These are phyloP conservation scores for Cephus pulcher DNA, from an alignment of 2,888 invertebrate genomes.

Conservation along the genomic window DNA sequence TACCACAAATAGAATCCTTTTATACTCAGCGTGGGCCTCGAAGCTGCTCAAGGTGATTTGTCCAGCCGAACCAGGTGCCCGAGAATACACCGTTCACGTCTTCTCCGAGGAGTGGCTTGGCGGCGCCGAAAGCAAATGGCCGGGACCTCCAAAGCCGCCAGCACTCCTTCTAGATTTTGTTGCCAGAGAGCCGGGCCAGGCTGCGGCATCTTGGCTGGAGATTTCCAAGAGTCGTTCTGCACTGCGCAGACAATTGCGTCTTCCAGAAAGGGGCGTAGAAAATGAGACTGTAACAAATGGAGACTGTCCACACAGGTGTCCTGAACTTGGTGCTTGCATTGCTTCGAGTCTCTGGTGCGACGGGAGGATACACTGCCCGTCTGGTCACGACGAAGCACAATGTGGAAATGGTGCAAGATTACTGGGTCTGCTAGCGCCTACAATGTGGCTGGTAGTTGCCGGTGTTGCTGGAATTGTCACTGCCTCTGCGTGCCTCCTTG, in stretches of 20 bases:
- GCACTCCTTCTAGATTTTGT: slow-evolving; percentile 78
- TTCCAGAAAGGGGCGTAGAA: slow-evolving; percentile 53
- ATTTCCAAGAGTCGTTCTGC: slow-evolving; percentile 75
- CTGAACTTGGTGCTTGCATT: slow-evolving; percentile 62
- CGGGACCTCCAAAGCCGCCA: slow-evolving; percentile 68
- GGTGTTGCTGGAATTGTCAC: slow-evolving; percentile 65
- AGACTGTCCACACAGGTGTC: slow-evolving; percentile 65
- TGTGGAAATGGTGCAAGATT: slow-evolving; percentile 62
- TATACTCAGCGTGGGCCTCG: slow-evolving; percentile 81
- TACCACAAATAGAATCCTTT: slow-evolving; percentile 82
- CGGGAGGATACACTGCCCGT: slow-evolving; percentile 66
- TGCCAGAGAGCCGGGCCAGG: slow-evolving; percentile 78
- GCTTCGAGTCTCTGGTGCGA: slow-evolving; percentile 67
- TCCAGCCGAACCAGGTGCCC: slow-evolving; percentile 76
- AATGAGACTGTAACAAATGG: slow-evolving; percentile 53
- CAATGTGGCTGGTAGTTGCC: slow-evolving; percentile 60
- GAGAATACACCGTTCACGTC: slow-evolving; percentile 78
- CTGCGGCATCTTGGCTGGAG: slow-evolving; percentile 84
- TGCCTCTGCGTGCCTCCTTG: slow-evolving; percentile 67
- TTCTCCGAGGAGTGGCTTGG: slow-evolving; percentile 85
- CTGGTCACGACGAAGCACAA: slow-evolving; percentile 78
- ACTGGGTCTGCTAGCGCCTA: slow-evolving; percentile 71
- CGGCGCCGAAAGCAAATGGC: slow-evolving; percentile 58
- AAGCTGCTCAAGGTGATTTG: slow-evolving; percentile 74
- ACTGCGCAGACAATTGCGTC: slow-evolving; percentile 71